These are phyloP conservation scores for Tachyglossus aculeatus DNA, from an alignment of 2,797 vertebrate genomes.

Conservation along the genomic window DNA sequence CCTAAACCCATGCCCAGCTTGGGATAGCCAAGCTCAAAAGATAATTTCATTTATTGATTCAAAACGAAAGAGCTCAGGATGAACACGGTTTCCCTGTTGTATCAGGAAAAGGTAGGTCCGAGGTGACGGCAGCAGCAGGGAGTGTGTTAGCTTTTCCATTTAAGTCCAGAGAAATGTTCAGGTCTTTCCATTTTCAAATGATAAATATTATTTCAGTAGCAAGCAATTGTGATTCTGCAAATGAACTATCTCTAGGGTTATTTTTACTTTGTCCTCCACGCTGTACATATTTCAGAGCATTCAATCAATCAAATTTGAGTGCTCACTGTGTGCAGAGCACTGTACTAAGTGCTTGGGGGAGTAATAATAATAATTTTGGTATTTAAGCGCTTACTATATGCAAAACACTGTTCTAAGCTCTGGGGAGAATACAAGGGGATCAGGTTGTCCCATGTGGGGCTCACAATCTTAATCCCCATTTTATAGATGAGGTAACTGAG, in stretches of 20 bases:
- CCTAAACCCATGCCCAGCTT: background rate
- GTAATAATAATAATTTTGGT: too few relatives aligned
- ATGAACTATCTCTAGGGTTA: background rate
- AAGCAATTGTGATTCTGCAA: constrained; percentile 16
- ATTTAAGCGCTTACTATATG: too few relatives aligned
- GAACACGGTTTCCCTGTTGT: background rate
- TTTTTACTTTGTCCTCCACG: constrained; percentile 17
- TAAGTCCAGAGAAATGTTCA: background rate
- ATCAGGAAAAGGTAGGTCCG: background rate
- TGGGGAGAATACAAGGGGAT: too few relatives aligned
- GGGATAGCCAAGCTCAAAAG: background rate
- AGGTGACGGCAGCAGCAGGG: too few relatives aligned
- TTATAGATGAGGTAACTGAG: too few relatives aligned
- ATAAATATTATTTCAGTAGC: background rate
- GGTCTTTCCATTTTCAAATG: background rate
- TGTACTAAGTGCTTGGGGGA: too few relatives aligned
- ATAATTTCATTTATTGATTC: background rate
- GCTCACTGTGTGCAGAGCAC: too few relatives aligned
- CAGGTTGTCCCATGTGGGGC: too few relatives aligned
- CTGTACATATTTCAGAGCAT: too few relatives aligned
- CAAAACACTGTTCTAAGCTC: too few relatives aligned
- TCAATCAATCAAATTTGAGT: too few relatives aligned
- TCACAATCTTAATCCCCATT: too few relatives aligned
- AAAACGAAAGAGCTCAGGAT: background rate
- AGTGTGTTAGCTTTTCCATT: background rate